Evolutionary conservation across 2,797 vertebrate species (phyloP).

Genomic region (Loris lydekkerianus): DNA sequence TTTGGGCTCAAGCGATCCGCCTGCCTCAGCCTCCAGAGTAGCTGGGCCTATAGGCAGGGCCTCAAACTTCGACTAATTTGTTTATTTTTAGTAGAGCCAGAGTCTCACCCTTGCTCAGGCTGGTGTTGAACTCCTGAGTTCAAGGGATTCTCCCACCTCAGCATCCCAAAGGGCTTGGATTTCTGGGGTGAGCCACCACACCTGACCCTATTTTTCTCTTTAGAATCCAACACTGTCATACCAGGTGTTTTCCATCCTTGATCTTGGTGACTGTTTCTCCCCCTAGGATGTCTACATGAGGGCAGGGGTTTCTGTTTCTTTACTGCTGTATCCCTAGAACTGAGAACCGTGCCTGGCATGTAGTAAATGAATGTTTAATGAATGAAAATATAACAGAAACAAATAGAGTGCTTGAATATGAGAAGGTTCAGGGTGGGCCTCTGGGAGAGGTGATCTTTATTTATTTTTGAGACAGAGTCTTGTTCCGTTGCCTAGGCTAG

Average conservation of each 20-base stretch:
- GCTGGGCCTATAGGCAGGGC: not conserved
- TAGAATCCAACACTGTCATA: not conserved
- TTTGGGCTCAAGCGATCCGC: not conserved
- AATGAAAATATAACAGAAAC: not conserved
- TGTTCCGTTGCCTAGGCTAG: no score
- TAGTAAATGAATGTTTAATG: not conserved
- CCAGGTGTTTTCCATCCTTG: not conserved
- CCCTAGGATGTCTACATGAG: not conserved
- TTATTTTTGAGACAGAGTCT: no score
- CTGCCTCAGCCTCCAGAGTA: not conserved
- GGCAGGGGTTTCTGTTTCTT: not conserved
- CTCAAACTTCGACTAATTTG: not conserved
- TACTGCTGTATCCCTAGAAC: not conserved
- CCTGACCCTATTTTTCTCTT: not conserved
- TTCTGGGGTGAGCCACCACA: no score
- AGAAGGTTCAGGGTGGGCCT: not conserved
- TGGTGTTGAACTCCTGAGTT: no score
- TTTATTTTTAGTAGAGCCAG: no score
- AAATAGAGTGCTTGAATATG: not conserved
- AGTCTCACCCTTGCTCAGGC: no score
- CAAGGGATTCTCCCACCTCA: no score
- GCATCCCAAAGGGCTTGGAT: no score
- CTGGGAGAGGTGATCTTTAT: not conserved
- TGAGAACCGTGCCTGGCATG: not conserved
- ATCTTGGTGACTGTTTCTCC: not conserved